phyloP scores from a whole-genome alignment of 1,140 invertebrate species.

The Plodia interpunctella region DNA sequence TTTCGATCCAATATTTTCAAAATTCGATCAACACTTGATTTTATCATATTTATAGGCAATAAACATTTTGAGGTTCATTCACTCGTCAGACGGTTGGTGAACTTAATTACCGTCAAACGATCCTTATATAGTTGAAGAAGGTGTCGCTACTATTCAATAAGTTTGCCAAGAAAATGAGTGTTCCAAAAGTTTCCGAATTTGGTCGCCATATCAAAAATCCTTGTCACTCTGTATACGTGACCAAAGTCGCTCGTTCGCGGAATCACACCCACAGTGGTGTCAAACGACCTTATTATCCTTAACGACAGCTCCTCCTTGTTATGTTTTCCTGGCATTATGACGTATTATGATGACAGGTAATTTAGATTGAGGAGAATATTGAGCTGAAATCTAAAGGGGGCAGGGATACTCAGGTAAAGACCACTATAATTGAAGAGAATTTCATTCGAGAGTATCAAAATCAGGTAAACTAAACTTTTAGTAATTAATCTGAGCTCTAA shows the following conservation, averaged over 20 bases:
- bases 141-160: too few relatives aligned
- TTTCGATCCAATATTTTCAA: too few relatives aligned
- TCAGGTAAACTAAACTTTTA: too few relatives aligned
- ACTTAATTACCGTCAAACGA: conserved; percentile 16
- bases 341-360: not conserved
- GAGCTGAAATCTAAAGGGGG: too few relatives aligned
- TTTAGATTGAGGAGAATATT: not conserved
- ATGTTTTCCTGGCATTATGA: not conserved
- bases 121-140: not conserved
- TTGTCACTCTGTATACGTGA: conserved; percentile 15
- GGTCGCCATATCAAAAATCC: too few relatives aligned
- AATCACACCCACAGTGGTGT: conserved; percentile 10
- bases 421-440: too few relatives aligned
- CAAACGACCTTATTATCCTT: conserved; percentile 9
- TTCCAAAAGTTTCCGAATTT: too few relatives aligned
- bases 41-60: not conserved
- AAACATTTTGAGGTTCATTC: not conserved
- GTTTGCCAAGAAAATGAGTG: too few relatives aligned
- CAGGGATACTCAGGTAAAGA: too few relatives aligned
- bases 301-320: not conserved
- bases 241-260: conserved; percentile 16
- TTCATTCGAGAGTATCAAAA: too few relatives aligned
- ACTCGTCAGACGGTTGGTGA: conserved; percentile 8
- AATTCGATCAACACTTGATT: not conserved
- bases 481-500: too few relatives aligned